Base-by-base conservation (phyloP, 2,113 vertebrate genomes). In the Sylvicapra grimmia region DNA sequence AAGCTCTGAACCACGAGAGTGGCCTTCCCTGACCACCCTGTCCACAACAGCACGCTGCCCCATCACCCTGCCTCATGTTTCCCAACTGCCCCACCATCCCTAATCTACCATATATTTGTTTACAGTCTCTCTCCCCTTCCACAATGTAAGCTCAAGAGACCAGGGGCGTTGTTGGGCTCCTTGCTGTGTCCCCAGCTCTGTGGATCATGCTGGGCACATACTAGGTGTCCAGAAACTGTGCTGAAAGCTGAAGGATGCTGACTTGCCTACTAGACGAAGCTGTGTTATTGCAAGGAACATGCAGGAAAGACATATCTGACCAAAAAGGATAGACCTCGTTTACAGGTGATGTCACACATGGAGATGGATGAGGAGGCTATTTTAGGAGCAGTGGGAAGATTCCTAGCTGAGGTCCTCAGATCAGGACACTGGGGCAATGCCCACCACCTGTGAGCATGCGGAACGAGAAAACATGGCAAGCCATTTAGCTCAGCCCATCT, bases 401-500 rank as follows among this genome's bases (percentile, higher is more conserved):
- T 86, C 21, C 5, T 56, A 7, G 44, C 21, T 1, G 4, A n/a
- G 36, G 31, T 89, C 44, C 33, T 77, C 36, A 79, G 56, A 75
- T 40, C 10, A 18, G 77, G 58, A 36, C 54, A 4, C 15, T 4
- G 59, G 29, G 29, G n/a, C 47, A 10, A 13, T 8, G 19, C 36
- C 29, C 1, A 6, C 11, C 31, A 11, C 33, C 87, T 92, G 68
- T 29, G n/a, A 79, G 10, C 10, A 40, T 1, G 0, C 1, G 3
- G 40, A 44, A 54, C 3, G 1, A 33, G 12, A 23, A 75, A 80
- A 44, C 85, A 36, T 36, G 12, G 82, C 23, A 75, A 58, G 33
- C 63, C 80, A 2, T 2, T 54, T 14, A 40, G 25, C 18, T 27
- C n/a, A 53, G 68, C 6, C 31, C 1, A 0, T 16, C 56, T 86